Base-by-base conservation (phyloP, 2,888 invertebrate species). In the Cerastis rubricosa region DNA sequence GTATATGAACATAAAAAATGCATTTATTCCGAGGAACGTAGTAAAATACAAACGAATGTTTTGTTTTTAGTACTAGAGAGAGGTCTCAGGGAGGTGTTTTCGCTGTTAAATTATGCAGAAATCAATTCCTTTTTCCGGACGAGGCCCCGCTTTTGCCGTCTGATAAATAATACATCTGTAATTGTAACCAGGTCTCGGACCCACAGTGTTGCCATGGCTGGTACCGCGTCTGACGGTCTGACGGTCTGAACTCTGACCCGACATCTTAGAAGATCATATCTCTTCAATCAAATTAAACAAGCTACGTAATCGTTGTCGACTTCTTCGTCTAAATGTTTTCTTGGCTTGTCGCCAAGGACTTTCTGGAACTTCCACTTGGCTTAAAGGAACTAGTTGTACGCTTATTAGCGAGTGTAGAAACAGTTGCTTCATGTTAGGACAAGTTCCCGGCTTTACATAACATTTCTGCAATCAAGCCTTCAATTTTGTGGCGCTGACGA, bases 21-120 rank as follows among this genome's bases (percentile, higher is more conserved):
- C 94, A 94, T 94, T 93, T 92, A 94, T 94, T 93, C 92, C 88
- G 91, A 92, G 88, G 90, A 92, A 93, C 93, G 94, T 94, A 94
- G 94, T 96, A 94, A 95, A 96, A 94, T 93, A 94, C 95, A 94
- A 94, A 94, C 93, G 93, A 95, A 96, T 95, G 94, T 94, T 95
- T 95, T 95, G 95, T 95, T 96, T 96, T 95, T 94, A 95, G 94
- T 94, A 92, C 92, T 91, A 90, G 91, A 88, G 92, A 92, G 93
- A 93, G 93, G 93, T 94, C 94, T 93, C 93, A 84, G 92, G 89
- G 92, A 95, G 94, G 94, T 94, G 95, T 96, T 96, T 95, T 94
- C 93, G 91, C 91, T 95, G 93, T 92, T 96, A 95, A 96, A 96
- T 96, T 96, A 96, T 96, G 95, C 95, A 96, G 93, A 96, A 95